phyloP scores from a whole-genome alignment of 2,888 invertebrate genomes.

The Barypeithes pellucidus region DNA sequence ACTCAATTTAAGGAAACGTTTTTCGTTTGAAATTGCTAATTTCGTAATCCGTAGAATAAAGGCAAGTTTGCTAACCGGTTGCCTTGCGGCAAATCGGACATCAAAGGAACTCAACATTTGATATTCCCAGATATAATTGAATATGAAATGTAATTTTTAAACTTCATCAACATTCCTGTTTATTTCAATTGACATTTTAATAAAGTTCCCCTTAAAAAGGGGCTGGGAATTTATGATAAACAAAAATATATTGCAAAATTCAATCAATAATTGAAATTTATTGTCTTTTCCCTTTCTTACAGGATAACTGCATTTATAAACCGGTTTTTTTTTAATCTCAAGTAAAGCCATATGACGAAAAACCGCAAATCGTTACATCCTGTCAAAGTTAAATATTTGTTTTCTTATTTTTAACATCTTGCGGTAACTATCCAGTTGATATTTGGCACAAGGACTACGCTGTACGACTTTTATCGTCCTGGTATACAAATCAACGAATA shows the following conservation, averaged over 20 bases:
- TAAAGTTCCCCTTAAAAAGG: slow-evolving; percentile 45
- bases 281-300: not conserved
- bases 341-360: no score
- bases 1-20: slow-evolving; percentile 51
- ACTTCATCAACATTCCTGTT: slow-evolving; percentile 62
- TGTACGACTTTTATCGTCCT: no score
- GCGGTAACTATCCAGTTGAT: no score
- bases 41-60: slow-evolving; percentile 50
- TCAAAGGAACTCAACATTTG: slow-evolving; percentile 58
- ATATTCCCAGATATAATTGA: slow-evolving; percentile 65
- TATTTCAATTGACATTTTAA: slow-evolving; percentile 60
- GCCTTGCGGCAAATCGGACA: slow-evolving; percentile 48
- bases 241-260: slow-evolving; percentile 13
- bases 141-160: slow-evolving; percentile 65
- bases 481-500: no score
- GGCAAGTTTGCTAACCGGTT: slow-evolving; percentile 49
- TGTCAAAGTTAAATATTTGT: no score
- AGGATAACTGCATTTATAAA: no score
- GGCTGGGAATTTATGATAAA: slow-evolving; percentile 14
- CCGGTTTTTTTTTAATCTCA: no score
- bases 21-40: slow-evolving; percentile 47
- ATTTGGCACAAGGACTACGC: no score
- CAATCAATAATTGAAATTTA: slow-evolving; percentile 2
- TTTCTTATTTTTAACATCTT: no score
- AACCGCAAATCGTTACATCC: no score